Evolutionary conservation across 2,888 invertebrate species (phyloP), one percentile per base, ranked within the genome.

Genomic region (Helobdella robusta): DNA sequence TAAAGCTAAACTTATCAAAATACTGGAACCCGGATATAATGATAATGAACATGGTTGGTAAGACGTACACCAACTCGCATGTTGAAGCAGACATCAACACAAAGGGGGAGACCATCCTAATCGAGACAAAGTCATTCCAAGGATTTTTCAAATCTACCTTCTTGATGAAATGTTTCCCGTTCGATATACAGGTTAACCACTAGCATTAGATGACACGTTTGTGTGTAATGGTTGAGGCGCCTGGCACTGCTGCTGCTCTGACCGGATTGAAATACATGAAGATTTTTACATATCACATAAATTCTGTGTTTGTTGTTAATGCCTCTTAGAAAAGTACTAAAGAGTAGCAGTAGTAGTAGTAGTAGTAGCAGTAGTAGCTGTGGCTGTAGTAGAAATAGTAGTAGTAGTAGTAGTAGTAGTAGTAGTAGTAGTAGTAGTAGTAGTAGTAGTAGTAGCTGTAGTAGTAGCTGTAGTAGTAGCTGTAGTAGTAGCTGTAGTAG

Each of bases 141-240:
- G 62, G 62, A 6, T 25, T 28, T 6, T 62, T 62, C 23, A 23
- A 46, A 40, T 50, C 44, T 35, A 30, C 44, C 2, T 28, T 62
- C 15, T 23, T 15, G 6, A 15, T 50, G n/a, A 34, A 32, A 30
- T n/a, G 18, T n/a, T 62, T 50, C 32, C 62, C 62, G 15, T 62
- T 62, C 50, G 62, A 62, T 25, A 35, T 62, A 18, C 48, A 62
- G 36, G 60, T 60, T n/a, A n/a, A n/a, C n/a, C n/a, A n/a, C n/a
- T n/a, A n/a, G n/a, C n/a, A n/a, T n/a, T n/a, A n/a, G n/a, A n/a
- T n/a, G n/a, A n/a, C n/a, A n/a, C n/a, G n/a, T n/a, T n/a, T n/a
- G n/a, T n/a, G n/a, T n/a, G n/a, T n/a, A n/a, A n/a, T n/a, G n/a
- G n/a, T n/a, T n/a, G n/a, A n/a, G n/a, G n/a, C n/a, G n/a, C n/a